phyloP scores from a whole-genome alignment of 2,888 invertebrate species.

The Melipona bicolor region DNA sequence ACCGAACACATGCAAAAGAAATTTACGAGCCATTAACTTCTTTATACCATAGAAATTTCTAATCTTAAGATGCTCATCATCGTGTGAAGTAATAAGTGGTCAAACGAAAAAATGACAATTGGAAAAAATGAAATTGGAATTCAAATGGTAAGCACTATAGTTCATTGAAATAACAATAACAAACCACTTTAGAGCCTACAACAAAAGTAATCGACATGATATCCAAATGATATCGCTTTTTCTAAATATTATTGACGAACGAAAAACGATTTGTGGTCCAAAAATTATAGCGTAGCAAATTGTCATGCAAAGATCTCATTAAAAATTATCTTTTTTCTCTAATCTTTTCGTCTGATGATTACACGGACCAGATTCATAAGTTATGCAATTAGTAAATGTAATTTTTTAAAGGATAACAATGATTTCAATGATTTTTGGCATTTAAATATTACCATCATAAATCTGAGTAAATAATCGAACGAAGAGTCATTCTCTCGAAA shows the following conservation, averaged over 20 bases:
- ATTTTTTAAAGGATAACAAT: background rate
- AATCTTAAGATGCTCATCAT: background rate
- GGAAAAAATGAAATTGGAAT: background rate
- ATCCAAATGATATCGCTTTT: background rate
- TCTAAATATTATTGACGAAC: conserved; percentile 18
- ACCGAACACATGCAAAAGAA: background rate
- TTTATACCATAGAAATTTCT: background rate
- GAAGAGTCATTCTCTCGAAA: too few species aligned
- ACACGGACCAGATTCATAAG: too few species aligned
- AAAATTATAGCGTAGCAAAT: background rate
- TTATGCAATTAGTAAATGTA: background rate
- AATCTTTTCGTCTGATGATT: background rate
- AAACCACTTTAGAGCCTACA: background rate
- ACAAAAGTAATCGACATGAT: background rate
- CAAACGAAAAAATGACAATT: background rate
- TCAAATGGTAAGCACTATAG: too few species aligned
- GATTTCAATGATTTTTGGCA: background rate
- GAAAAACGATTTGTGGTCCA: background rate
- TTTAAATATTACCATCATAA: background rate
- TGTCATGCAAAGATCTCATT: background rate
- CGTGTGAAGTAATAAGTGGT: too few species aligned
- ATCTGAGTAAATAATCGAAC: background rate
- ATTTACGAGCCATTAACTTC: background rate
- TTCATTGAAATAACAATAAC: background rate
- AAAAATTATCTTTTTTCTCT: too few species aligned